Percentiles rank a stretch among this genome's conserved stretches.
These are phyloP conservation scores for Oreohelix idahoensis DNA, from an alignment of 1,140 invertebrate species.

Conservation along the genomic window DNA sequence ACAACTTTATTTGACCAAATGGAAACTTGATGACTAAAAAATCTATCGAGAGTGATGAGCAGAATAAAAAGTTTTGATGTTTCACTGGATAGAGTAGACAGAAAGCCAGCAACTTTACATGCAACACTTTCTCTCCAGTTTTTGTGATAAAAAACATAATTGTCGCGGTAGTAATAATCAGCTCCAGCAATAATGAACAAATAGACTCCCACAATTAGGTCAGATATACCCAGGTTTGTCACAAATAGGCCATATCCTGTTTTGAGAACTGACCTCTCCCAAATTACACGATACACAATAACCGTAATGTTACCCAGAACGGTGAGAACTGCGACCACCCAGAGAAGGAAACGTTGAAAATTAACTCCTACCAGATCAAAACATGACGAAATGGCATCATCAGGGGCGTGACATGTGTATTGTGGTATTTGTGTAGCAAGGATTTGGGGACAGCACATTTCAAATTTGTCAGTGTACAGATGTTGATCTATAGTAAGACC, in stretches of 20 bases:
- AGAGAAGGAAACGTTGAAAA: conserved; percentile 42
- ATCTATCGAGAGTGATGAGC: conserved; percentile 59
- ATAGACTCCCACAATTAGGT: conserved; percentile 67
- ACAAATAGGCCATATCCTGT: conserved; percentile 47
- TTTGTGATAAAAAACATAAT: conserved; percentile 54
- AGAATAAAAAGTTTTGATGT: conserved; percentile 57
- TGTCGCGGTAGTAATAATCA: conserved; percentile 54
- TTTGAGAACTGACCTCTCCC: conserved; percentile 21
- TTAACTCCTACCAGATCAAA: conserved; percentile 45
- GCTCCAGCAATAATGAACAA: conserved; percentile 60
- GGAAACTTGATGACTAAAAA: conserved; percentile 56
- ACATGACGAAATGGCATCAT: conserved; percentile 55
- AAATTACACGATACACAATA: conserved; percentile 44
- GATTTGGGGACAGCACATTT: conserved; percentile 52
- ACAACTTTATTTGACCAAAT: conserved; percentile 46
- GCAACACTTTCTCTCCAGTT: conserved; percentile 53
- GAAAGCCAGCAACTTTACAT: conserved; percentile 58
- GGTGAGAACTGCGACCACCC: conserved; percentile 45
- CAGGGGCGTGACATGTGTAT: conserved; percentile 47
- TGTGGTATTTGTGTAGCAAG: conserved; percentile 31
- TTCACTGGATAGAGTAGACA: conserved; percentile 57
- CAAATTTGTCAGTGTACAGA: conserved; percentile 47
- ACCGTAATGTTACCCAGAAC: conserved; percentile 51
- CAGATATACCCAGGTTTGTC: conserved; percentile 59
- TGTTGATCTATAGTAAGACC: background rate